phyloP scores from a whole-genome alignment of 2,113 vertebrate genomes.

The Barbus barbus region DNA sequence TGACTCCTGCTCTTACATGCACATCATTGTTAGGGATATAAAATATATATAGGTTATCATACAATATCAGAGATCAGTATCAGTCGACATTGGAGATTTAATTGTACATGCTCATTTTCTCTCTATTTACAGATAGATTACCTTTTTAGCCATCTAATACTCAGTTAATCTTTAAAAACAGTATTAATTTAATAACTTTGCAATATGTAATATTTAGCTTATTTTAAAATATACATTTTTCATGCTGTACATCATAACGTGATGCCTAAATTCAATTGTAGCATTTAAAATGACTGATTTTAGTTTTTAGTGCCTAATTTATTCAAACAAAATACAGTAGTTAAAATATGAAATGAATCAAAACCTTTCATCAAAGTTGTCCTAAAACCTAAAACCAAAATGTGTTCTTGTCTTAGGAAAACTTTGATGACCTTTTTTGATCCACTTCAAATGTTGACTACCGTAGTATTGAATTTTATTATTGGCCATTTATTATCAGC shows the following conservation, averaged over 20 bases:
- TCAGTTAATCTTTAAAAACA: background rate
- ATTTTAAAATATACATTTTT: background rate
- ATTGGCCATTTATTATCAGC: background rate
- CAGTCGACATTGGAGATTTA: background rate
- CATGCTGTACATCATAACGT: background rate
- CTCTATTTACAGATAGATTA: background rate
- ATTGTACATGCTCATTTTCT: background rate
- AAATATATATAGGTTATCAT: slow-evolving; percentile 5
- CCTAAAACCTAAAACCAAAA: too few species aligned
- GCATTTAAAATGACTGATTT: background rate
- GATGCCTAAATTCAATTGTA: background rate
- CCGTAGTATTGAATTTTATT: background rate
- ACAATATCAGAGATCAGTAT: background rate
- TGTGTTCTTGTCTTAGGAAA: too few species aligned
- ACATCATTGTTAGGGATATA: background rate
- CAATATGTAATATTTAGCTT: background rate
- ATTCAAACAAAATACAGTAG: background rate
- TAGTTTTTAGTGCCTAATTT: background rate
- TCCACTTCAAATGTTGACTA: too few species aligned
- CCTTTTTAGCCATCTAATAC: background rate
- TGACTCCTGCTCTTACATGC: background rate
- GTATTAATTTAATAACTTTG: background rate
- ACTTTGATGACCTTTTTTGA: too few species aligned
- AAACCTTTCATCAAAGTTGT: too few species aligned
- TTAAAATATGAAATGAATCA: too few species aligned